A percentile compares a stretch with the other conserved stretches of the same genome.
phyloP scores from a whole-genome alignment of 2,113 vertebrate genomes.

The Telmatochromis sp. region DNA sequence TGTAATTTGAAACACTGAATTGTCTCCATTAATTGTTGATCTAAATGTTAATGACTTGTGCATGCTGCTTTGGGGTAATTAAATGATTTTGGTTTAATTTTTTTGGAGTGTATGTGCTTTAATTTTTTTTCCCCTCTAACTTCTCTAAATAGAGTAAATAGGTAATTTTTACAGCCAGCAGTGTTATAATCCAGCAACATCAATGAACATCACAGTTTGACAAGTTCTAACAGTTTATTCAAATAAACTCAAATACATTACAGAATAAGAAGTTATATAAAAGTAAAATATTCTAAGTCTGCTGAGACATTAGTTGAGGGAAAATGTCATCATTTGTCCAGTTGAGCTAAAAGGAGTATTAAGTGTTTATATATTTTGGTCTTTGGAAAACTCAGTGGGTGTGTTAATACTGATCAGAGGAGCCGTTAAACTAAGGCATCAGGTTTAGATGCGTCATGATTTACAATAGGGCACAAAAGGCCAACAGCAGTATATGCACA shows the following conservation, averaged over 20 bases:
- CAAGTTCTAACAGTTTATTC: constrained; percentile 41
- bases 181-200: neutral
- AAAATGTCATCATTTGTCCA: neutral
- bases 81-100: constrained; percentile 20
- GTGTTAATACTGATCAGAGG: constrained; percentile 42
- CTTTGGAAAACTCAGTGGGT: neutral
- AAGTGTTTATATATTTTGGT: constrained; percentile 6
- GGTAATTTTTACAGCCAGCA: neutral
- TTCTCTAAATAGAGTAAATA: neutral
- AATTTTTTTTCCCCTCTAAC: neutral
- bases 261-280: constrained; percentile 54
- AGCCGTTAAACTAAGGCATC: constrained; percentile 44
- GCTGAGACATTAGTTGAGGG: constrained; percentile 6
- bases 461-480: constrained; percentile 21
- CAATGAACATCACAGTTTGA: constrained; percentile 11
- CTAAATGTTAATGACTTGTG: neutral
- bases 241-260: constrained; percentile 54
- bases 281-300: constrained; percentile 45
- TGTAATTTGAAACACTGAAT: constrained; percentile 2
- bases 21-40: neutral
- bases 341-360: constrained; percentile 17
- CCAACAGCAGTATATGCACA: constrained; percentile 16
- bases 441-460: constrained; percentile 24
- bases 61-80: neutral
- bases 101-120: neutral